A percentile compares a stretch with the other conserved stretches of the same genome.
phyloP scores from a whole-genome alignment of 2,113 vertebrate species.

The Halichoeres trimaculatus region DNA sequence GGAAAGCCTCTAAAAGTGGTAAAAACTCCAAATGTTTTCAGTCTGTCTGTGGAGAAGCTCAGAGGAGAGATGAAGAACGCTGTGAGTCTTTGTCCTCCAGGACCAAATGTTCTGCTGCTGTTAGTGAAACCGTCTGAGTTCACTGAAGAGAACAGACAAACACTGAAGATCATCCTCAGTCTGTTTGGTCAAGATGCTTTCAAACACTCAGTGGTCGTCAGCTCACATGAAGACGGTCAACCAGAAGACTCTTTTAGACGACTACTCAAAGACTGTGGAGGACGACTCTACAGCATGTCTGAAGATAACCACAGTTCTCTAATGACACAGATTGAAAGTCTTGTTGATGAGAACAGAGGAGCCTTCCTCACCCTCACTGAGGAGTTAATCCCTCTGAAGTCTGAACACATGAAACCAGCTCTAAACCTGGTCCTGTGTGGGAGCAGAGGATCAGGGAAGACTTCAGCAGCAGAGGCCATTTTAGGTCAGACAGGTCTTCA shows the following conservation, averaged over 20 bases:
- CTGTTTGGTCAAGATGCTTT: conserved; percentile 35
- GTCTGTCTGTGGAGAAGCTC: fast-evolving
- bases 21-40: conserved; percentile 13
- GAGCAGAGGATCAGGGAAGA: conserved; percentile 39
- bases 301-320: fast-evolving
- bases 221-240: background rate
- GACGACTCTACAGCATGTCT: background rate
- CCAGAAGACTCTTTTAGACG: fast-evolving
- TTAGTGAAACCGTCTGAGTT: conserved; percentile 34
- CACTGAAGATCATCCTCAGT: conserved; percentile 30
- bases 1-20: background rate
- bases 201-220: conserved; percentile 27
- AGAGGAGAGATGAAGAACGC: background rate
- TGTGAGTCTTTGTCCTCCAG: conserved; percentile 34
- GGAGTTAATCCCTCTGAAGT: background rate
- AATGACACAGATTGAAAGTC: conserved; percentile 27
- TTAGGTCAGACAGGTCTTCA: conserved; percentile 20
- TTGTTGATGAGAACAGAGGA: background rate
- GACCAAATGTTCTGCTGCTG: conserved; percentile 51
- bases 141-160: conserved; percentile 1
- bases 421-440: conserved; percentile 64
- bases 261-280: conserved; percentile 39
- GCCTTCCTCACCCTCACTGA: conserved; percentile 25
- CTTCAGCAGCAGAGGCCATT: conserved; percentile 31
- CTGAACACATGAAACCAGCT: background rate